Conservation (phyloP, 2,888 invertebrate species). For the Hartigia nigra region DNA sequence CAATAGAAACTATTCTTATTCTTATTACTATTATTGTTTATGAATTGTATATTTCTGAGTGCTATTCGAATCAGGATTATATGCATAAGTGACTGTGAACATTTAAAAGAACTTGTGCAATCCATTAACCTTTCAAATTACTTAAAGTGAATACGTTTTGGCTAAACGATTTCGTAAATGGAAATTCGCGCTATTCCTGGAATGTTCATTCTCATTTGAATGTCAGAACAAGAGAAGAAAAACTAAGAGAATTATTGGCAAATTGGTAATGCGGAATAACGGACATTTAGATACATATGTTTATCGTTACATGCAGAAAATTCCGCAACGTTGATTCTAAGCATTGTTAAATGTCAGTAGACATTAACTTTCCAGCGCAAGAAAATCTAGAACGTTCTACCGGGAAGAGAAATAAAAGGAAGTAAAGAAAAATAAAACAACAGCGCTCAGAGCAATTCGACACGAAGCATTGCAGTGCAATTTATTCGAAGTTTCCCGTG, state of each 20-base stretch:
- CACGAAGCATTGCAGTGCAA: constrained; percentile 36
- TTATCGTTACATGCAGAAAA: not conserved
- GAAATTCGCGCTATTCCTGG: not conserved
- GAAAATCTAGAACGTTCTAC: not conserved
- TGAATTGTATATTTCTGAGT: not conserved
- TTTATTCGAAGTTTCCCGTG: constrained; percentile 39
- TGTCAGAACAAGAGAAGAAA: not conserved
- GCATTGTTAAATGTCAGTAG: not conserved
- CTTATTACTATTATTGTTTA: not conserved
- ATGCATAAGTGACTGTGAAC: not conserved
- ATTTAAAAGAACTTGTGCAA: not conserved
- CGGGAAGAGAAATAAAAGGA: not conserved
- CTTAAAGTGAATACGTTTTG: not conserved
- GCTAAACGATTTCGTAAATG: not conserved
- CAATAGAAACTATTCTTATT: not conserved
- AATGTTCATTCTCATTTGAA: not conserved
- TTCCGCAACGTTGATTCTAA: not conserved
- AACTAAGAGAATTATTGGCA: too few relatives aligned
- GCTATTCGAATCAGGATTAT: not conserved
- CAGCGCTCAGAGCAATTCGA: constrained; percentile 25
- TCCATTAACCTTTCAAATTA: not conserved
- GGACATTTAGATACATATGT: not conserved
- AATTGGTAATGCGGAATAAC: not conserved
- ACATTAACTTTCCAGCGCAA: not conserved
- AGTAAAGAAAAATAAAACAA: not conserved